These are phyloP conservation scores for Solea solea DNA, from an alignment of 2,113 vertebrate genomes.

Conservation along the genomic window DNA sequence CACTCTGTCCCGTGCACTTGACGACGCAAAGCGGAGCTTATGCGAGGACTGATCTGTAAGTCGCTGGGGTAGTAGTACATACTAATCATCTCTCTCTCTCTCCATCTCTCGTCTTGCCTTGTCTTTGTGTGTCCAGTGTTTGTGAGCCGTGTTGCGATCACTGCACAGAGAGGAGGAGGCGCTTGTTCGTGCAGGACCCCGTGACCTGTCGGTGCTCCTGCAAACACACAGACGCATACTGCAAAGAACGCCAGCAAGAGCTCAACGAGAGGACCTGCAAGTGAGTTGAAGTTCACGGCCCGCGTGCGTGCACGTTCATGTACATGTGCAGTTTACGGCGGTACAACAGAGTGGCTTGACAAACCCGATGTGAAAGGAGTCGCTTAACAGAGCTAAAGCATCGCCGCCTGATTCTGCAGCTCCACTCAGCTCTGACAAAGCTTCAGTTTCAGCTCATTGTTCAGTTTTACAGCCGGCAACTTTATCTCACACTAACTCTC, in stretches of 20 bases:
- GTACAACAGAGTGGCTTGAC: too few species aligned
- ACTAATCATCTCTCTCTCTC: slow-evolving; percentile 61
- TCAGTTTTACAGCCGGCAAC: too few species aligned
- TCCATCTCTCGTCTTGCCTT: slow-evolving; percentile 28
- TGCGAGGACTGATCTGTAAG: slow-evolving; percentile 31
- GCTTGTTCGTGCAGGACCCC: slow-evolving; percentile 95
- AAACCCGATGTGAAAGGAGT: too few species aligned
- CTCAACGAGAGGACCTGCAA: slow-evolving; percentile 99
- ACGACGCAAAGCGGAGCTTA: slow-evolving; percentile 27
- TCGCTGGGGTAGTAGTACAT: slow-evolving; percentile 29
- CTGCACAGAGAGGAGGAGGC: slow-evolving; percentile 95
- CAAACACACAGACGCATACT: slow-evolving; percentile 96
- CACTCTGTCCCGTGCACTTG: slow-evolving; percentile 48
- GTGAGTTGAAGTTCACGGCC: slow-evolving; percentile 81
- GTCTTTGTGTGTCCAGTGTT: slow-evolving; percentile 85
- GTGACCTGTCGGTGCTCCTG: slow-evolving; percentile 98
- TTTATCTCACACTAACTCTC: too few species aligned
- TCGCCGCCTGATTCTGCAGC: too few species aligned
- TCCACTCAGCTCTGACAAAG: too few species aligned
- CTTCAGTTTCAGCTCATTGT: too few species aligned
- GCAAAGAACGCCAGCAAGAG: slow-evolving; percentile 97
- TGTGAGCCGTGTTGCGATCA: slow-evolving; percentile 96
- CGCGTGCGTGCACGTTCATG: too few species aligned
- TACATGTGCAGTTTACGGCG: too few species aligned
- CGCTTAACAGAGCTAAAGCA: too few species aligned